Base-by-base conservation (phyloP, 2,797 vertebrate genomes). In the Clarias laeviceps region DNA sequence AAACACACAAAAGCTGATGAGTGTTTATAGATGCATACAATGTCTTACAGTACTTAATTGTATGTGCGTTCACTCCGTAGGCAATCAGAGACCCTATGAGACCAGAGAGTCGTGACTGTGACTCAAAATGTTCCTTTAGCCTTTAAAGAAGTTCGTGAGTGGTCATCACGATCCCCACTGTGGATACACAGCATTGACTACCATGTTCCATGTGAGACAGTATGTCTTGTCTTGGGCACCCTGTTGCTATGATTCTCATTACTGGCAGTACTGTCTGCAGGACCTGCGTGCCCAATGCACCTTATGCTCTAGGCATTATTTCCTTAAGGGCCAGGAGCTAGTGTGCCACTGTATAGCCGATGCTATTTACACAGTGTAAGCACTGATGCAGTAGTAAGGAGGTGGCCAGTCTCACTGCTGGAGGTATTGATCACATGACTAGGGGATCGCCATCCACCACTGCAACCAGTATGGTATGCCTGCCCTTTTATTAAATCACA, bases 1-100 rank as follows among this genome's bases (percentile, higher is more conserved):
- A 24, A 9, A 80, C 32, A 86, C 68, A 88, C 32, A 88, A 73
- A 88, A 73, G 69, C 87, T 57, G 18, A 40, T 64, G 8, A 80
- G 17, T 65, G 61, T 6, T 65, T 61, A 80, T 20, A 37, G 59
- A n/a, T 3, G 84, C 87, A 84, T 87, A 62, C 57, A 78, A 79
- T 79, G 15, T 18, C 24, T n/a, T 62, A 79, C n/a, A n/a, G n/a
- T n/a, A n/a, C 34, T 62, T 79, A 59, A 40, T 29, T 79, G 76
- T 8, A 61, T 27, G n/a, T 32, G 37, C 9, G 29, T 40, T 14
- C 12, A 17, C 57, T 79, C 59, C 0, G 14, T 24, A 56, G 34
- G 20, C 56, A 59, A 12, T 34, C 18, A 45, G 24, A 80, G 59
- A 80, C 34, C 34, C 59, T 45, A 45, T 15, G 34, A 80, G 61